These are phyloP conservation scores for Nomada lathburiana DNA, from an alignment of 2,888 invertebrate genomes.

Conservation along the genomic window DNA sequence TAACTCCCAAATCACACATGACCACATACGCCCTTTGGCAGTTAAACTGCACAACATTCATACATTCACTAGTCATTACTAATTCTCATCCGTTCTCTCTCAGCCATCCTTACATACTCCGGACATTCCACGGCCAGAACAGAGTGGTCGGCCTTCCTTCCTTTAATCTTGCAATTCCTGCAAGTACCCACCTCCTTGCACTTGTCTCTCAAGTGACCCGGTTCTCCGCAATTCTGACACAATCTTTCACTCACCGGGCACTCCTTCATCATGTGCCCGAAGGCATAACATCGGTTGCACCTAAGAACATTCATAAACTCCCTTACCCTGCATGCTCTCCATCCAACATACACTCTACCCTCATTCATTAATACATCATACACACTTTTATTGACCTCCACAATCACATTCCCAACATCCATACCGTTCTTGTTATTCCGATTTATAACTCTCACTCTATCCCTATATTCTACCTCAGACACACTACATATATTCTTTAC, in stretches of 20 bases:
- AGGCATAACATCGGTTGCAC: constrained; percentile 7
- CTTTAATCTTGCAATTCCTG: constrained; percentile 11
- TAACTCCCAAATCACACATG: constrained; percentile 20
- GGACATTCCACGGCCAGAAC: not conserved
- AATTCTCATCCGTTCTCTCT: not conserved
- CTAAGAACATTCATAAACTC: not conserved
- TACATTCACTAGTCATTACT: not conserved
- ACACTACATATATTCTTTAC: not conserved
- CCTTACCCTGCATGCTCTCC: constrained; percentile 10
- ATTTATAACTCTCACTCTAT: constrained; percentile 2
- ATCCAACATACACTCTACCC: constrained; percentile 8
- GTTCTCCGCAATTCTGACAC: constrained; percentile 3
- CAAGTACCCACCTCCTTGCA: constrained; percentile 1
- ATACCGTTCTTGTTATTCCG: not conserved
- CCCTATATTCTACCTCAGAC: not conserved
- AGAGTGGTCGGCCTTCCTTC: not conserved
- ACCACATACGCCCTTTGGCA: constrained; percentile 23
- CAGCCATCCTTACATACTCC: not conserved
- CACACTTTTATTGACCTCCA: constrained; percentile 7
- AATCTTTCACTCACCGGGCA: not conserved
- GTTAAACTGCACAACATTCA: constrained; percentile 3
- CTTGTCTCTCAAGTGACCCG: not conserved
- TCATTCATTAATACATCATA: not conserved
- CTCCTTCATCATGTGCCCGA: constrained; percentile 22
- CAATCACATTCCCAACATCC: not conserved